Conservation (phyloP, 2,113 vertebrate species). For the Lagopus leucura region DNA sequence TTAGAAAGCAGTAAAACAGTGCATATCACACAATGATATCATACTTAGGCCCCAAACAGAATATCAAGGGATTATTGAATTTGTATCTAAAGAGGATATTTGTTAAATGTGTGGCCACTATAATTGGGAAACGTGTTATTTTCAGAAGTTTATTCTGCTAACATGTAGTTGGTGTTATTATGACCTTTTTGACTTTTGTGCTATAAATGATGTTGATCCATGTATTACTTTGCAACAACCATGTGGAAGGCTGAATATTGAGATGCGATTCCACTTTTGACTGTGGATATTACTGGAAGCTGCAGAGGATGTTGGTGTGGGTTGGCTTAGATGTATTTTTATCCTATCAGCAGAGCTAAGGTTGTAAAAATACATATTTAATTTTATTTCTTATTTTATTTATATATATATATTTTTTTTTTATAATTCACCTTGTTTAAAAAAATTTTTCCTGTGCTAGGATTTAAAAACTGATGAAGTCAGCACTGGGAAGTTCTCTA, state of each 20-base stretch:
- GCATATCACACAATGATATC: constrained; percentile 12
- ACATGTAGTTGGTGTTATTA: background rate
- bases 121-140: background rate
- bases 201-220: background rate
- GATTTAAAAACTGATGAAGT: background rate
- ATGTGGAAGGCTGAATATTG: background rate
- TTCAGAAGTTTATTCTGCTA: background rate
- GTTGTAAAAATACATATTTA: background rate
- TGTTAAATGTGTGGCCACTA: background rate
- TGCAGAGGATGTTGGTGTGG: background rate
- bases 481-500: background rate
- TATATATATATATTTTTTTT: too few species aligned
- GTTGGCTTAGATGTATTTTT: background rate
- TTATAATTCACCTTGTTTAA: background rate
- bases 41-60: background rate
- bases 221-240: background rate
- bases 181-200: background rate
- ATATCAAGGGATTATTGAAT: constrained; percentile 33
- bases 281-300: background rate
- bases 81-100: constrained; percentile 22
- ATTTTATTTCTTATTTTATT: too few species aligned
- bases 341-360: background rate
- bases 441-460: background rate
- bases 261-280: background rate
- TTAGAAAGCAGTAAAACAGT: constrained; percentile 57